Evolutionary conservation across 2,888 invertebrate genomes (phyloP).

Genomic region (Parasteatoda lunata): DNA sequence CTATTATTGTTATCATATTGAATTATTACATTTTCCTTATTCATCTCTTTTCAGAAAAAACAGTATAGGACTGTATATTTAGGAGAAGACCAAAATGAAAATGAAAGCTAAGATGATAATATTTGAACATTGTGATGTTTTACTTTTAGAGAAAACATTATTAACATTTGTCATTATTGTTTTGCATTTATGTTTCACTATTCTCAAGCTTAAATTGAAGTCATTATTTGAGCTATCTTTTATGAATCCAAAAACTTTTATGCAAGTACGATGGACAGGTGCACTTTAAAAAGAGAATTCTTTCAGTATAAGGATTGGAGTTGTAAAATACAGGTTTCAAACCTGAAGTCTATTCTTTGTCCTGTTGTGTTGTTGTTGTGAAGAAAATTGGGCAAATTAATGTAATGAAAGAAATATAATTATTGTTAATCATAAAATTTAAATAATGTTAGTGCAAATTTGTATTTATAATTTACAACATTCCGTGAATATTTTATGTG

Average conservation of each 20-base stretch:
- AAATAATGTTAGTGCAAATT: neutral
- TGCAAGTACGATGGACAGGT: neutral
- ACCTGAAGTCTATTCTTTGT: neutral
- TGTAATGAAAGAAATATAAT: neutral
- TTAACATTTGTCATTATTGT: slow-evolving; percentile 6
- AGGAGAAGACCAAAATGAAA: slow-evolving; percentile 55
- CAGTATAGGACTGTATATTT: slow-evolving; percentile 60
- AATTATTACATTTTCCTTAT: neutral
- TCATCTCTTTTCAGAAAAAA: slow-evolving; percentile 33
- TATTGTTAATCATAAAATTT: neutral
- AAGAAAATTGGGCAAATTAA: neutral
- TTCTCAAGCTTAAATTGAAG: neutral
- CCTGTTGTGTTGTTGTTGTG: neutral
- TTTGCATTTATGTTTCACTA: slow-evolving; percentile 7
- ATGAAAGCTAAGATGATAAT: slow-evolving; percentile 34
- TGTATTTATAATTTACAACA: slow-evolving; percentile 1
- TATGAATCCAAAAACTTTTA: neutral
- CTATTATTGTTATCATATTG: neutral
- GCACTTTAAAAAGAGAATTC: neutral
- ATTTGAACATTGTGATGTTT: slow-evolving; percentile 21
- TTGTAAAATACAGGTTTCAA: neutral
- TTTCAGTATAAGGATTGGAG: no score
- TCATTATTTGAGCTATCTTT: neutral
- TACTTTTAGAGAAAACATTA: slow-evolving; percentile 52
- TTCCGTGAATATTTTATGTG: no score